These are phyloP conservation scores for Sebastes elongatus DNA, from an alignment of 2,797 vertebrate genomes.

Conservation along the genomic window DNA sequence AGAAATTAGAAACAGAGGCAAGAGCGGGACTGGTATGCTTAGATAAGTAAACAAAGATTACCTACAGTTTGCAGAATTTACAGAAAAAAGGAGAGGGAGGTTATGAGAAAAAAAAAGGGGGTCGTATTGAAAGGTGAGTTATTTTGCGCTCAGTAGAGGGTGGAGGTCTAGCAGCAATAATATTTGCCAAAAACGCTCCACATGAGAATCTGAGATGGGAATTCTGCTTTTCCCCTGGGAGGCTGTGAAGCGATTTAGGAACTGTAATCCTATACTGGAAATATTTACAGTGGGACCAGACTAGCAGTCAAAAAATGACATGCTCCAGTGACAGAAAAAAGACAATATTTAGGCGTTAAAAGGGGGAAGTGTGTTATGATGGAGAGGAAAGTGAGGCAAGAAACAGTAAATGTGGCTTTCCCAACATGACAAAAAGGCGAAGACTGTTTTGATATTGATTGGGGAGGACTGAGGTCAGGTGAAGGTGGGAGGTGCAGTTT, in stretches of 20 bases:
- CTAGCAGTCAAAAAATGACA: conserved; percentile 51
- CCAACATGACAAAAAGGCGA: background rate
- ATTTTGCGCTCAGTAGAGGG: conserved; percentile 47
- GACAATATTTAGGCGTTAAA: conserved; percentile 50
- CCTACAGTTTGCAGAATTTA: conserved; percentile 23
- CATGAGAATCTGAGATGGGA: conserved; percentile 73
- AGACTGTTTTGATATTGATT: conserved; percentile 27
- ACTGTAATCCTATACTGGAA: conserved; percentile 72
- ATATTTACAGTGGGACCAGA: conserved; percentile 75
- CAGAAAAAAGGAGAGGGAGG: background rate
- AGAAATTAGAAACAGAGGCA: background rate
- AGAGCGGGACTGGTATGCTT: conserved; percentile 3
- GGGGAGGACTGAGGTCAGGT: conserved; percentile 26
- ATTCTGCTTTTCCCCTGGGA: conserved; percentile 69
- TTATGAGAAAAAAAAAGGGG: conserved; percentile 19
- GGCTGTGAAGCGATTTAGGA: conserved; percentile 58
- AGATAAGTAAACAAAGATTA: conserved; percentile 53
- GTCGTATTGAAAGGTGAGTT: conserved; percentile 40
- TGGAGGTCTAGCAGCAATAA: conserved; percentile 68
- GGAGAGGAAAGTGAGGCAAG: background rate
- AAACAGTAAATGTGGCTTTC: conserved; percentile 1
- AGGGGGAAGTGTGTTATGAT: background rate
- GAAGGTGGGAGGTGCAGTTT: conserved; percentile 11
- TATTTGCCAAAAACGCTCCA: conserved; percentile 62
- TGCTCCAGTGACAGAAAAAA: conserved; percentile 39